Percentiles rank a stretch among this genome's conserved stretches.
These are phyloP conservation scores for Chunga burmeisteri DNA, from an alignment of 2,113 vertebrate species.

Conservation along the genomic window DNA sequence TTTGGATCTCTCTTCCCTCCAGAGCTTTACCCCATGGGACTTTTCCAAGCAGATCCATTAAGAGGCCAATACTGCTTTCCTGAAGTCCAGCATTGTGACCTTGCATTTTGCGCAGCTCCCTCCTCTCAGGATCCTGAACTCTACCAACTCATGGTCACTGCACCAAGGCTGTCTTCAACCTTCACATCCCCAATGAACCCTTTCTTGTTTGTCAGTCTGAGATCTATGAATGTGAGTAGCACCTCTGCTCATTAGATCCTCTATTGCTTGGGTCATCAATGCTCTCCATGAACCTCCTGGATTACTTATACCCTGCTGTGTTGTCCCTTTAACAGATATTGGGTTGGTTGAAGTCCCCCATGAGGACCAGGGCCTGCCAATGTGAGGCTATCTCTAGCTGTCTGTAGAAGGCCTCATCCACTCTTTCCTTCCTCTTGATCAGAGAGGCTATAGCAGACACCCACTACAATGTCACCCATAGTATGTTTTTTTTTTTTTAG, in stretches of 20 bases:
- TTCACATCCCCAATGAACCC: background rate
- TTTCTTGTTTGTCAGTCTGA: background rate
- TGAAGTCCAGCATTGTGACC: background rate
- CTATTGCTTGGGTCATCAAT: background rate
- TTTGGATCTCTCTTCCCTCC: background rate
- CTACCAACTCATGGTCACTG: background rate
- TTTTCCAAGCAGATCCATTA: background rate
- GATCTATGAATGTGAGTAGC: background rate
- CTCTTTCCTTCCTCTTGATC: background rate
- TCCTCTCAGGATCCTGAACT: background rate
- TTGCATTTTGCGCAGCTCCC: background rate
- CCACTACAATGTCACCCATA: background rate
- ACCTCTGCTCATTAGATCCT: background rate
- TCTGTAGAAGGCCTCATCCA: background rate
- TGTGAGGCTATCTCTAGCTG: background rate
- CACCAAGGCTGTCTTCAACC: background rate
- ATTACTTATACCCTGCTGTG: background rate
- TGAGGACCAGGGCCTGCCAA: background rate
- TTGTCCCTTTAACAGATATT: background rate
- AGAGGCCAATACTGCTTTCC: background rate
- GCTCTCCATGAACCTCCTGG: background rate
- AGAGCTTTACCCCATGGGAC: background rate
- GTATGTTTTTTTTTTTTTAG: background rate
- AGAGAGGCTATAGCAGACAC: background rate
- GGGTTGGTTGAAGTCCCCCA: background rate